Base-by-base conservation (phyloP, 2,797 vertebrate species). In the Poecile montanus region DNA sequence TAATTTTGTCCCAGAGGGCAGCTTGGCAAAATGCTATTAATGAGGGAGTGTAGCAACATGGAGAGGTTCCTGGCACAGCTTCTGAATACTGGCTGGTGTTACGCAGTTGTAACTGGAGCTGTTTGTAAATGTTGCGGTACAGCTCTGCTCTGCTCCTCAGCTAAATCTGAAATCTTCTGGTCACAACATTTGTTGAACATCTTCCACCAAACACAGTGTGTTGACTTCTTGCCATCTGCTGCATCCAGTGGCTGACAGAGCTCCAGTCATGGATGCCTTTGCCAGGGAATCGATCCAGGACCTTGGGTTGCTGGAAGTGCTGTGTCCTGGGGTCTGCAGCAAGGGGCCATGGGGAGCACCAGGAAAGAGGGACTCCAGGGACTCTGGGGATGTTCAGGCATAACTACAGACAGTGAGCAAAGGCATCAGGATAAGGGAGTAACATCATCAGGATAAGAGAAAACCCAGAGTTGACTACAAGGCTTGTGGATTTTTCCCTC, bases 1-100 rank as follows among this genome's bases (percentile, higher is more conserved):
- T 73, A 91, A 91, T 79, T 92, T 82, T 85, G 42, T 94, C 94
- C 93, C 94, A 91, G 86, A 93, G 88, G 88, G 78, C 57, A 95
- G 53, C 84, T 93, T 95, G 83, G 94, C 84, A 93, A 82, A 96
- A 89, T 68, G 72, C 53, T 94, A 80, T 91, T 95, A 91, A 92
- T 95, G 66, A 96, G 93, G 63, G 44, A 95, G 83, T 54, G 38
- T 44, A 94, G 74, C 74, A 91, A 91, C 32, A 4, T 71, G 51
- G 77, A 95, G 88, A 95, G 68, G 84, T 89, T 94, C 74, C 86
- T 95, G 92, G 94, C 91, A 87, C 34, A 25, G 81, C 63, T 95
- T 95, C 86, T 87, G 80, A 85, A 93, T 79, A 1, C 60, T 73
- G 77, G 29, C 67, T 91, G 77, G n/a, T 27, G 50, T 95, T 86